phyloP scores from a whole-genome alignment of 2,113 vertebrate genomes.

The Pachypanchax playfairii region DNA sequence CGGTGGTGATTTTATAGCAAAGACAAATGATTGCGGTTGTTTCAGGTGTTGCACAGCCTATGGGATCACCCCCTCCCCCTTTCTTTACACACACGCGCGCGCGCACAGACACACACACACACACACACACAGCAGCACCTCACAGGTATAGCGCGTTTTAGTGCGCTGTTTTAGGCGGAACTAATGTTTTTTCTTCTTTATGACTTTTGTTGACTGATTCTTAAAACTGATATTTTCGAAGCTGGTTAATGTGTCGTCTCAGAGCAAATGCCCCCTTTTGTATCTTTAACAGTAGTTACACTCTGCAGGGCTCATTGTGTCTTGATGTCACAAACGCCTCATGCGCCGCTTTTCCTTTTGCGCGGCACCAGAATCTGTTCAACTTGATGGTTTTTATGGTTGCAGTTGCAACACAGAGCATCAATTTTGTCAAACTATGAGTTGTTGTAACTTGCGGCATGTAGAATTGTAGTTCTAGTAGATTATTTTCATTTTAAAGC shows the following conservation, averaged over 20 bases:
- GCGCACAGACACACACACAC: slow-evolving; percentile 2
- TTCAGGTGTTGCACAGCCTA: slow-evolving; percentile 53
- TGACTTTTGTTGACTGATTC: slow-evolving; percentile 16
- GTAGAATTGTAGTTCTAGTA: too few species aligned
- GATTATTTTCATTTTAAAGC: too few species aligned
- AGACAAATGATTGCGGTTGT: slow-evolving; percentile 72
- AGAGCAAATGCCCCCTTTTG: background rate
- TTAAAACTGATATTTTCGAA: background rate
- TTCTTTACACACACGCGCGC: background rate
- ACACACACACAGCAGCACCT: slow-evolving; percentile 10
- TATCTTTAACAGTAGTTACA: slow-evolving; percentile 5
- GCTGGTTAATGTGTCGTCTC: slow-evolving; percentile 1
- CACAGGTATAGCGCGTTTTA: slow-evolving; percentile 18
- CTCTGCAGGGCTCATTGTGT: background rate
- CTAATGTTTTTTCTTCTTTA: slow-evolving; percentile 2
- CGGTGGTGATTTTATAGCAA: slow-evolving; percentile 37
- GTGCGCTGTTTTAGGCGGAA: slow-evolving; percentile 30
- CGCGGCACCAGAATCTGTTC: slow-evolving; percentile 18
- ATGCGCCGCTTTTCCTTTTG: slow-evolving; percentile 10
- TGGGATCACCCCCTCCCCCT: background rate
- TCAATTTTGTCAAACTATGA: slow-evolving; percentile 10
- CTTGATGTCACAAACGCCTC: background rate
- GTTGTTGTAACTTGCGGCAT: background rate
- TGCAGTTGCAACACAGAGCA: slow-evolving; percentile 10
- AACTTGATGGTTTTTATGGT: slow-evolving; percentile 6